These are phyloP conservation scores for Halcyon senegalensis DNA, from an alignment of 2,113 vertebrate species.

Conservation along the genomic window DNA sequence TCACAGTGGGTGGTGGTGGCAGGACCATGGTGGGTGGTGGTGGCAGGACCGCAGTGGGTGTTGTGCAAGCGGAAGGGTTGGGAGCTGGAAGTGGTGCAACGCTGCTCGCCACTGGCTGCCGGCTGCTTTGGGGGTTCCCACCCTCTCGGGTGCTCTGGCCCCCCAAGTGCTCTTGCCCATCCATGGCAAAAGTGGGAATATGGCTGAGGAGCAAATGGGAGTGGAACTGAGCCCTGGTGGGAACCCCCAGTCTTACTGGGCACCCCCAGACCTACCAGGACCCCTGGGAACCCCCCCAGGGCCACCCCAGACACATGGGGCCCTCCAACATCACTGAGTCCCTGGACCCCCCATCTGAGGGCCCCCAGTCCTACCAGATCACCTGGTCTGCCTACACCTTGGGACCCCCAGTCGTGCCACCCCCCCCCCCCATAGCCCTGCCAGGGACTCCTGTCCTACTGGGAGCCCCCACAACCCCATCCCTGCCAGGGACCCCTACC, in stretches of 20 bases:
- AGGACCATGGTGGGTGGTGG: background rate
- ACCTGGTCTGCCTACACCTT: too few species aligned
- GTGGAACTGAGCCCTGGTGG: background rate
- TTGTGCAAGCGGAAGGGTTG: background rate
- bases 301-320: background rate
- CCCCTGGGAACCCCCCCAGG: background rate
- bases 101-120: fast-evolving
- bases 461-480: too few species aligned
- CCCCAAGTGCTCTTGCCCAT: background rate
- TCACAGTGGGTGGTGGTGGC: background rate
- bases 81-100: background rate
- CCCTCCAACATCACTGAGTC: background rate
- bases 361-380: too few species aligned
- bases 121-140: fast-evolving
- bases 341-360: background rate
- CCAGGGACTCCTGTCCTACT: background rate
- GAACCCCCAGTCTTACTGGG: background rate
- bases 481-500: too few species aligned
- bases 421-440: background rate
- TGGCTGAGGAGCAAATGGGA: fast-evolving
- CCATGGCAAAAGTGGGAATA: fast-evolving
- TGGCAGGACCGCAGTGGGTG: background rate
- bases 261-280: background rate
- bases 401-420: too few species aligned
- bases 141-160: fast-evolving